Base-by-base conservation (phyloP, 1,140 invertebrate species). In the Platyscapa corneri region DNA sequence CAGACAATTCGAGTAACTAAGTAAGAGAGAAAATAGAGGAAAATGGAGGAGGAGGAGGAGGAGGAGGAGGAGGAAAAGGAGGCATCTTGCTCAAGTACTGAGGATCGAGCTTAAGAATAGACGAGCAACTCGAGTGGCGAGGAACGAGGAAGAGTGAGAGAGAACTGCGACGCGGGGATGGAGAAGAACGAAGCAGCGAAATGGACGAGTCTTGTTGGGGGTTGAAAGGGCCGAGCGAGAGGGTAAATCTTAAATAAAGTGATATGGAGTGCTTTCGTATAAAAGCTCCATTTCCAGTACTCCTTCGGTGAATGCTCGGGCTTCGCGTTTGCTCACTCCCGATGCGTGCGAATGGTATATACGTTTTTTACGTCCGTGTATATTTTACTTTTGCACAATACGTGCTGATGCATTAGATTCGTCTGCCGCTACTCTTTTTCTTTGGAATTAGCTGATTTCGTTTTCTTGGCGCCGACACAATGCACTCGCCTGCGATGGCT, bases 211-310 rank as follows among this genome's bases (percentile, higher is more conserved):
- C 93, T 93, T 93, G 93, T 93, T 92, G 92, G 91, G 91, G 92
- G 90, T 92, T 92, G 90, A 93, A 93, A 92, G 91, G 92, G 91
- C 90, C 90, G 91, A 92, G 92, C 87, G 92, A 93, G 92, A 93
- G 92, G 92, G 92, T 93, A 93, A 93, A 93, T 93, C 92, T 93
- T 93, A 93, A 93, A 93, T 93, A 93, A 93, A 93, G 92, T 93
- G 93, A 93, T 93, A 93, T 93, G 93, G 93, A 93, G 93, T 93
- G 92, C 92, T 93, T 93, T 93, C 91, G 92, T 93, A 93, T 93
- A 93, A 93, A 93, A 93, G 92, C 93, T 91, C 92, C 91, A 92
- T 93, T 93, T 93, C 92, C 91, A 92, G 88, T 90, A 88, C 92
- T 91, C 89, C 90, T 92, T 91, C 90, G 89, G 87, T 89, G 79